Conservation (phyloP, 1,140 invertebrate species). For the Aphelenchoides besseyi region DNA sequence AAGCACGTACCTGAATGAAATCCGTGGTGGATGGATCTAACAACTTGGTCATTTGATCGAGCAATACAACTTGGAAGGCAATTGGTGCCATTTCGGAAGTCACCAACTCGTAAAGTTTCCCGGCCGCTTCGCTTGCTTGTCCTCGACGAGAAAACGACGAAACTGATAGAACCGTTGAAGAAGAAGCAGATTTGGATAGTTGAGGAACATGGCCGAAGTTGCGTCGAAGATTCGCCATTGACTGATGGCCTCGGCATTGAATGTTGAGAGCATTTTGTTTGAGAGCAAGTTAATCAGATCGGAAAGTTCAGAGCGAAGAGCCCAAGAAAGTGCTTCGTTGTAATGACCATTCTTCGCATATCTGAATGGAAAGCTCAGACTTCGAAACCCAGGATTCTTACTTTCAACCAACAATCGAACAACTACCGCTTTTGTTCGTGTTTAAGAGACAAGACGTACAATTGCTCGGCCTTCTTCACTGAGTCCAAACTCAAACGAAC, state of each 20-base stretch:
- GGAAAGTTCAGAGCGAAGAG: neutral
- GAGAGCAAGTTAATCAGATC: conserved; percentile 18
- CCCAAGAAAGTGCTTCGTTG: conserved; percentile 23
- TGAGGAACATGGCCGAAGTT: neutral
- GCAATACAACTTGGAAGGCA: conserved; percentile 13
- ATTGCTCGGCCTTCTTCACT: conserved; percentile 18
- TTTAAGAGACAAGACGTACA: conserved; percentile 15
- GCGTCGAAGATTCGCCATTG: conserved; percentile 17
- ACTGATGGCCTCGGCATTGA: conserved; percentile 1
- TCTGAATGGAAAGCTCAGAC: neutral
- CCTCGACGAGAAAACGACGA: conserved; percentile 8
- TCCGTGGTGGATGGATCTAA: conserved; percentile 6
- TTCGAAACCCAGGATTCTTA: conserved; percentile 7
- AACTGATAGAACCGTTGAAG: conserved; percentile 33
- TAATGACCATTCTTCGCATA: conserved; percentile 12
- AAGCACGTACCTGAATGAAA: conserved; percentile 13
- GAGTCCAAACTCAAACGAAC: conserved; percentile 9
- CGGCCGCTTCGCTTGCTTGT: conserved; percentile 13
- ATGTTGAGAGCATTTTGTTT: conserved; percentile 13
- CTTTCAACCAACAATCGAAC: conserved; percentile 2
- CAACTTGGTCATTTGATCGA: conserved; percentile 23
- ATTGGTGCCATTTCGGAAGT: conserved; percentile 13
- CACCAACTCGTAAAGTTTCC: conserved; percentile 1
- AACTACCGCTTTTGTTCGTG: conserved; percentile 8
- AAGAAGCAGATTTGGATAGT: conserved; percentile 23